Conservation (phyloP, 2,797 vertebrate species). For the Lepus townsendii region DNA sequence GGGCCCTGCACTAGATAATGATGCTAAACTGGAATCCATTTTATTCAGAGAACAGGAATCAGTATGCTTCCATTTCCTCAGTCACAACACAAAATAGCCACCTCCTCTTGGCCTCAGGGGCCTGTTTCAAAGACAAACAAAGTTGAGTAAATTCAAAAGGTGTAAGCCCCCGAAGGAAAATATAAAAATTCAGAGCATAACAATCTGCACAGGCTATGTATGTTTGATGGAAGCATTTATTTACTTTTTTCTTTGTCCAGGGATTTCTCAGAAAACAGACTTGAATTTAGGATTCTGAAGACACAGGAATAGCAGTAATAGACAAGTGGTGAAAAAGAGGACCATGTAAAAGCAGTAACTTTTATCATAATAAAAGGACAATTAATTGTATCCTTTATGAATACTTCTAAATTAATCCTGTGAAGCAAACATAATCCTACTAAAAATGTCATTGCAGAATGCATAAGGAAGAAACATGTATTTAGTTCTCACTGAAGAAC, state of each 20-base stretch:
- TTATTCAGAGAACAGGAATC: constrained; percentile 31
- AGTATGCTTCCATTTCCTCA: neutral
- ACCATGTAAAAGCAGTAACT: neutral
- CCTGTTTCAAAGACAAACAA: constrained; percentile 61
- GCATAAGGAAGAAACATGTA: neutral
- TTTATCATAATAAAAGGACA: constrained; percentile 48
- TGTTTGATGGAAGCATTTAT: constrained; percentile 55
- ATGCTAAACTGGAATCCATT: neutral
- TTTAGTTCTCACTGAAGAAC: constrained; percentile 42
- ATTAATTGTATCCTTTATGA: constrained; percentile 48
- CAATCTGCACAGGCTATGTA: constrained; percentile 46
- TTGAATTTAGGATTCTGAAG: constrained; percentile 4
- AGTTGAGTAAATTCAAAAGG: constrained; percentile 68
- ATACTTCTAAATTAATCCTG: neutral
- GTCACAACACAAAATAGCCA: neutral
- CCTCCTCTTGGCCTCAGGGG: constrained; percentile 37
- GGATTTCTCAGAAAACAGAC: constrained; percentile 58
- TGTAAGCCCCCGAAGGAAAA: constrained; percentile 59
- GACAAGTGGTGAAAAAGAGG: constrained; percentile 42
- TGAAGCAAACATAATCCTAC: neutral
- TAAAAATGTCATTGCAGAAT: neutral
- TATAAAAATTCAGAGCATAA: constrained; percentile 69
- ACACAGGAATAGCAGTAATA: constrained; percentile 52
- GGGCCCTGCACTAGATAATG: neutral
- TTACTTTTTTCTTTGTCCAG: constrained; percentile 69